phyloP scores from a whole-genome alignment of 2,797 vertebrate species.

The Harpagifer antarcticus region DNA sequence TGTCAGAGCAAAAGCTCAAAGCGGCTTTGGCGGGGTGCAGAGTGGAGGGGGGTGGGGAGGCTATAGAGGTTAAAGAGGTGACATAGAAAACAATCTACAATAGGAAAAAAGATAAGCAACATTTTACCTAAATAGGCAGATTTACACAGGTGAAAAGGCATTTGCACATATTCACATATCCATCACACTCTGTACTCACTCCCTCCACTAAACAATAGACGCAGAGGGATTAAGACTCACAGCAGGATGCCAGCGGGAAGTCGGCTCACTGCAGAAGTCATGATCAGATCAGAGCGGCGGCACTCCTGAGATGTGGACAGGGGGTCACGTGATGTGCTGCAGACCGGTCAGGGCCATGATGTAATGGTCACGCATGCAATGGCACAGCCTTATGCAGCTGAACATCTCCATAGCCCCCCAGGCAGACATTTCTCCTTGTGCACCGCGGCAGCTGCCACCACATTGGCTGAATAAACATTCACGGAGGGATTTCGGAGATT shows the following conservation, averaged over 20 bases:
- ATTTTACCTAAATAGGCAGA: conserved; percentile 9
- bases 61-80: conserved; percentile 60
- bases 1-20: conserved; percentile 80
- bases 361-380: conserved; percentile 69
- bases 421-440: conserved; percentile 65
- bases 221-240: conserved; percentile 63
- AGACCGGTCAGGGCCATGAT: conserved; percentile 60
- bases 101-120: conserved; percentile 31
- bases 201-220: conserved; percentile 32
- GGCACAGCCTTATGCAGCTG: conserved; percentile 52
- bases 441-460: conserved; percentile 52
- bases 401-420: conserved; percentile 22
- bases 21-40: conserved; percentile 71
- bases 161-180: conserved; percentile 9
- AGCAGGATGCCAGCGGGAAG: conserved; percentile 56
- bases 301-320: conserved; percentile 53
- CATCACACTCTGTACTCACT: conserved; percentile 10
- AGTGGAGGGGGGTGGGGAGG: conserved; percentile 30
- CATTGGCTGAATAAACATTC: conserved; percentile 71
- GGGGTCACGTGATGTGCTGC: conserved; percentile 66
- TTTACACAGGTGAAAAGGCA: not conserved
- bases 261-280: conserved; percentile 59
- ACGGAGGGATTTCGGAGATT: conserved; percentile 75
- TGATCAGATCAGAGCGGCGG: conserved; percentile 60
- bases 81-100: conserved; percentile 53